These are phyloP conservation scores for Sinocyclocheilus grahami DNA, from an alignment of 2,113 vertebrate species.

Conservation along the genomic window DNA sequence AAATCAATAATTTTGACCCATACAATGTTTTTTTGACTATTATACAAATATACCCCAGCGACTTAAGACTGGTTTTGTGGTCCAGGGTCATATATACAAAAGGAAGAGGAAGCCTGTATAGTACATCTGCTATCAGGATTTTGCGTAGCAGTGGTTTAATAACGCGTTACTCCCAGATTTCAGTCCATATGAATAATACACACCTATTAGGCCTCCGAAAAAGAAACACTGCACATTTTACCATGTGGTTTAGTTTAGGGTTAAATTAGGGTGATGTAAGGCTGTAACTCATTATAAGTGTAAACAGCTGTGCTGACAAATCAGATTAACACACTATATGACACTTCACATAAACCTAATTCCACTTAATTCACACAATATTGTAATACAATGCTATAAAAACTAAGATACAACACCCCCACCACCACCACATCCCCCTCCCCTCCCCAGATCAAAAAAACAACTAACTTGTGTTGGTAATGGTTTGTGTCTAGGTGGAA, in stretches of 20 bases:
- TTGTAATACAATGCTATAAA: not conserved
- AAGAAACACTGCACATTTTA: not conserved
- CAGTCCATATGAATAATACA: not conserved
- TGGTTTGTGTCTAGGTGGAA: slow-evolving; percentile 61
- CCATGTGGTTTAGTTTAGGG: slow-evolving; percentile 23
- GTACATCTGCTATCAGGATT: not conserved
- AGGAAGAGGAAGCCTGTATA: not conserved
- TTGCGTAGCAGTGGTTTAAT: not conserved
- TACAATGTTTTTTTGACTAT: too few relatives aligned
- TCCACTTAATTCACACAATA: not conserved
- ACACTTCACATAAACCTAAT: not conserved
- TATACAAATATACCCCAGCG: too few relatives aligned
- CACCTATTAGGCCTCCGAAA: not conserved
- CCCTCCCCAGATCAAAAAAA: not conserved
- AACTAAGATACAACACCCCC: not conserved
- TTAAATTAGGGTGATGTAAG: not conserved
- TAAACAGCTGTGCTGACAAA: slow-evolving; percentile 4
- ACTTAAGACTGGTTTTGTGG: too few relatives aligned
- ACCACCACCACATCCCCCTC: not conserved
- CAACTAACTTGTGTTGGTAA: not conserved
- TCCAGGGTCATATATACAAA: too few relatives aligned
- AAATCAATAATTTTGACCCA: too few relatives aligned
- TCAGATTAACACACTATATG: not conserved
- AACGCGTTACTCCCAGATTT: slow-evolving; percentile 2
- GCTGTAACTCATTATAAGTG: slow-evolving; percentile 3